Base-by-base conservation (phyloP, 2,113 vertebrate genomes). In the Felis chaus region DNA sequence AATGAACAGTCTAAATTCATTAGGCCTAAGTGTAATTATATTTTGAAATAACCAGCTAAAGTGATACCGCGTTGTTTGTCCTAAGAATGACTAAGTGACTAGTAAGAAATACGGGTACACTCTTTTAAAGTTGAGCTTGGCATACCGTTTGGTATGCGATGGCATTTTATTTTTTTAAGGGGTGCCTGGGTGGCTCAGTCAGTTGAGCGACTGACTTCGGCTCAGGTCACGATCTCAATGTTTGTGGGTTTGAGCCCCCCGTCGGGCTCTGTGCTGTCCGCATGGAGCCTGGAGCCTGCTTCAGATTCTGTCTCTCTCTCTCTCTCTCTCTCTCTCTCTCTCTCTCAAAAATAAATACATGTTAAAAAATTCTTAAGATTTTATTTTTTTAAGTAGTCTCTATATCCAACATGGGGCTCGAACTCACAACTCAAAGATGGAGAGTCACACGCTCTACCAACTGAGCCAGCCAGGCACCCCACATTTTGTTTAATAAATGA, bases 1-100 rank as follows among this genome's bases (percentile, higher is more conserved):
- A 36, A 48, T 55, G 86, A 90, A 69, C 41, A 78, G 50, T 83
- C 81, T 82, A 89, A 91, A 89, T 79, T 95, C 79, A 83, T 96
- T 92, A 95, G 73, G 16, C 57, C 53, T 96, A 68, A 55, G n/a
- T 48, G 11, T 82, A 81, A 91, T 83, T 96, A 57, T 68, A 86
- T 98, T 95, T 95, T 12, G n/a, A 66, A 78, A 33, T 36, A 96
- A 63, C 39, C 29, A 89, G 14, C 82, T 53, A 87, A 87, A 86
- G 27, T 57, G 78, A 87, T 76, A 57, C 7, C 9, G 12, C 39
- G 39, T 41, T 81, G 41, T 92, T 91, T 91, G 65, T 92, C 63
- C 69, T 80, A 69, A 73, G 81, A 85, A 82, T 81, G 48, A 69
- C 48, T 91, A 18, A n/a, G 10, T 27, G 84, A 53, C 63, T 16